Evolutionary conservation across 2,888 invertebrate species (phyloP).

Genomic region (Embidobia sp.): DNA sequence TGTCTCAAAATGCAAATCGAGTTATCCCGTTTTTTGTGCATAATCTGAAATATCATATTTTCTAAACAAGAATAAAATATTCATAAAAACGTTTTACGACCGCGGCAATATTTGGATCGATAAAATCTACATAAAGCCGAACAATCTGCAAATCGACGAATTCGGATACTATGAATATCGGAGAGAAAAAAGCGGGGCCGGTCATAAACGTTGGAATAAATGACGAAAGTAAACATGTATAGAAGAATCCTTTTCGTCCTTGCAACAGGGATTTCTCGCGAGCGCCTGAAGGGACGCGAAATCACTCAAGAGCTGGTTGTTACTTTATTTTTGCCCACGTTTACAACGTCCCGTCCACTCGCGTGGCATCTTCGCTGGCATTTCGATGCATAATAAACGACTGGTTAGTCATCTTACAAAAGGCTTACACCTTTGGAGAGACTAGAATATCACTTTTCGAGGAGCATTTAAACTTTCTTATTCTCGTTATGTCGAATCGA

Average conservation of each 20-base stretch:
- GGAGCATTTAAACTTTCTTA: slow-evolving; percentile 60
- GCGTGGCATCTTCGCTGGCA: slow-evolving; percentile 80
- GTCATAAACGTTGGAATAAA: slow-evolving; percentile 51
- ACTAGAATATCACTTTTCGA: slow-evolving; percentile 55
- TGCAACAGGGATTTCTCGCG: slow-evolving; percentile 62
- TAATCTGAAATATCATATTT: too few species aligned
- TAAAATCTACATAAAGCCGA: too few species aligned
- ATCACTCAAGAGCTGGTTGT: slow-evolving; percentile 78
- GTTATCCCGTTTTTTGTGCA: too few species aligned
- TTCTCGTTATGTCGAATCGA: slow-evolving; percentile 60
- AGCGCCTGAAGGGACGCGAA: slow-evolving; percentile 77
- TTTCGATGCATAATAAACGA: slow-evolving; percentile 81
- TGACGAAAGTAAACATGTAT: slow-evolving; percentile 56
- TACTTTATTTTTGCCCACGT: slow-evolving; percentile 77
- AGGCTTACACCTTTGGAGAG: slow-evolving; percentile 74
- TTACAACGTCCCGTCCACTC: slow-evolving; percentile 80
- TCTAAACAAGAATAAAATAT: too few species aligned
- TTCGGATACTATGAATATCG: slow-evolving; percentile 25
- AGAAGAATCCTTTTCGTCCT: slow-evolving; percentile 46
- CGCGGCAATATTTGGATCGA: background rate
- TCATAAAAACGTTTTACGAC: too few species aligned
- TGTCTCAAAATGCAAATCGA: too few species aligned
- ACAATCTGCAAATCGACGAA: slow-evolving; percentile 1
- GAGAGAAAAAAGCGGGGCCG: slow-evolving; percentile 18
- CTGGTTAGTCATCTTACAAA: slow-evolving; percentile 76